Percentiles rank a stretch among this genome's conserved stretches.
Conservation (phyloP, 1,140 invertebrate genomes). For the Trichomalopsis sarcophagae region DNA sequence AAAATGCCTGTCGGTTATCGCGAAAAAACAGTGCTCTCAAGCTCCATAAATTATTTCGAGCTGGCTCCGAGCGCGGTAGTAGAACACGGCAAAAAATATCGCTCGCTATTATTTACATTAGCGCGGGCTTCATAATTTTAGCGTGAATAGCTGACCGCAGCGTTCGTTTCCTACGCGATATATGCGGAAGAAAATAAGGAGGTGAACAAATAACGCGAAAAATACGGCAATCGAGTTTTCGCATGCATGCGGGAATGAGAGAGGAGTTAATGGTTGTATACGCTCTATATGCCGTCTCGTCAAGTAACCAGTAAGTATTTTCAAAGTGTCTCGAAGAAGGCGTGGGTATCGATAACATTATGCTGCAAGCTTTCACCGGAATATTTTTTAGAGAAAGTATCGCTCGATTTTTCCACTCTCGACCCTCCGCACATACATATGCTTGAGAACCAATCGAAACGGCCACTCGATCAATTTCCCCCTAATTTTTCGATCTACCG, state of each 20-base stretch:
- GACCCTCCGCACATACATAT: neutral
- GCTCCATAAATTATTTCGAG: constrained; percentile 15
- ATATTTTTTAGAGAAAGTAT: too few species aligned
- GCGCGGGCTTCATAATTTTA: constrained; percentile 12
- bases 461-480: neutral
- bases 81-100: constrained; percentile 3
- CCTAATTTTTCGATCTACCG: neutral
- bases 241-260: neutral
- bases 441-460: neutral
- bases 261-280: neutral
- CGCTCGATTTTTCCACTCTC: too few species aligned
- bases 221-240: neutral
- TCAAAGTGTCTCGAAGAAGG: neutral
- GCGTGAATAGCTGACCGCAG: neutral
- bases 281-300: too few species aligned
- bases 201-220: neutral
- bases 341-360: too few species aligned
- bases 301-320: neutral
- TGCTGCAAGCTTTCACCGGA: too few species aligned
- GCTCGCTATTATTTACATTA: constrained; percentile 38
- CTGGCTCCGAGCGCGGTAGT: neutral
- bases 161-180: neutral
- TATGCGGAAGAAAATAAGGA: neutral
- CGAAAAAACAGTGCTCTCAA: neutral
- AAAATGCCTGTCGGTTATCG: neutral